These are phyloP conservation scores for Nemotelus nigrinus DNA, from an alignment of 2,888 invertebrate species.

Conservation along the genomic window DNA sequence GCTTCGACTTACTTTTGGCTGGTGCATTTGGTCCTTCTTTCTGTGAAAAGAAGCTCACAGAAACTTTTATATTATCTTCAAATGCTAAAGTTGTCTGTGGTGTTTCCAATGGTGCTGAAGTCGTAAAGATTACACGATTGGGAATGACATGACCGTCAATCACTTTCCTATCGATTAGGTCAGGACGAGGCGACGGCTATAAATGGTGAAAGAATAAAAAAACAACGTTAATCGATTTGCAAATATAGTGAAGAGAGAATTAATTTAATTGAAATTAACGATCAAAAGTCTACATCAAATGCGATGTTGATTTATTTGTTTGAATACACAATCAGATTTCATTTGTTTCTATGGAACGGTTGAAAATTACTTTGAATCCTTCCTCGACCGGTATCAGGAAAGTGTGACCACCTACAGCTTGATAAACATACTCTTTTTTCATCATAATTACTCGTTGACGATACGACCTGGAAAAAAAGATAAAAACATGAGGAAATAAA, in stretches of 20 bases:
- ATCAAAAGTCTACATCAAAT: neutral
- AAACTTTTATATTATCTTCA: constrained; percentile 84
- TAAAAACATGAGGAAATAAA: constrained; percentile 29
- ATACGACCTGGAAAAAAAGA: constrained; percentile 71
- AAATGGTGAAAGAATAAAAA: constrained; percentile 37
- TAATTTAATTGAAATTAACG: constrained; percentile 34
- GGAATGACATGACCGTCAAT: constrained; percentile 92
- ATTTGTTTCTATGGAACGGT: neutral
- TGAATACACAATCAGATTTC: neutral
- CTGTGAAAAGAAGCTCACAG: constrained; percentile 79
- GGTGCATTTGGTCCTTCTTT: constrained; percentile 70
- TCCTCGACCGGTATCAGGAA: constrained; percentile 92
- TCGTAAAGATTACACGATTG: constrained; percentile 85
- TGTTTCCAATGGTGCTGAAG: constrained; percentile 78
- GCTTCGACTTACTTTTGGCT: constrained; percentile 69
- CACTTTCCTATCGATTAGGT: constrained; percentile 83
- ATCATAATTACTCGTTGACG: constrained; percentile 78
- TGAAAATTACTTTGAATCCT: constrained; percentile 78
- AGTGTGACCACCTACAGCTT: constrained; percentile 82
- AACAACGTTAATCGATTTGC: neutral
- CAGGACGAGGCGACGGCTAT: constrained; percentile 75
- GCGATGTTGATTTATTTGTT: no score
- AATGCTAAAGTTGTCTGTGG: constrained; percentile 84
- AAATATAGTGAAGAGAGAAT: neutral
- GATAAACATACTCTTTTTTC: constrained; percentile 79